Evolutionary conservation across 2,888 invertebrate genomes (phyloP).

Genomic region (Sphaerophoria rueppellii): DNA sequence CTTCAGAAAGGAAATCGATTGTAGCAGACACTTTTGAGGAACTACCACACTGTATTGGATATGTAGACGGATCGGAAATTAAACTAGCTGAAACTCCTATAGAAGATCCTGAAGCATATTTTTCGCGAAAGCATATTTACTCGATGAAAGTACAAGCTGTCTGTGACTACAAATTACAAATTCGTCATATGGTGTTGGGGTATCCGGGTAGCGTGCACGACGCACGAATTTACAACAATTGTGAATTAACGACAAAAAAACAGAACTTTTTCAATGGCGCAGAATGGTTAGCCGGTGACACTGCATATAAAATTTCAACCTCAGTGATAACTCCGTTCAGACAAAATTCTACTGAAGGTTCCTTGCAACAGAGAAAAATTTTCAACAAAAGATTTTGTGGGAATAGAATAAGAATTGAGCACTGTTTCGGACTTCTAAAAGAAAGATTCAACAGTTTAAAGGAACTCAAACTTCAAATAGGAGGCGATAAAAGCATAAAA

Average conservation of each 20-base stretch:
- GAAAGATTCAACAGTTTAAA: background rate
- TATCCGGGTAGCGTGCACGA: too few species aligned
- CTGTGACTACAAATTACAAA: too few species aligned
- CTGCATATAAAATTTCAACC: constrained; percentile 9
- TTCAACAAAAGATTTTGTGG: background rate
- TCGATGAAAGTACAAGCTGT: too few species aligned
- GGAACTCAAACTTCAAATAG: background rate
- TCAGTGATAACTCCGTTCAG: background rate
- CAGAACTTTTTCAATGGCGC: constrained; percentile 32
- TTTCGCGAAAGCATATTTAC: too few species aligned
- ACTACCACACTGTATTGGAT: too few species aligned
- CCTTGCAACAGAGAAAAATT: background rate
- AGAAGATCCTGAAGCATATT: too few species aligned
- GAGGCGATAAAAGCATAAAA: background rate
- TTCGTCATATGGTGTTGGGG: too few species aligned
- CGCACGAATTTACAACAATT: constrained; percentile 50
- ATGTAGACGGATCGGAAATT: too few species aligned
- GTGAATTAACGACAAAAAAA: constrained; percentile 31
- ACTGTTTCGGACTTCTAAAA: background rate
- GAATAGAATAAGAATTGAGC: background rate
- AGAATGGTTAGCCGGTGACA: constrained; percentile 58
- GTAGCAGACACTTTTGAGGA: too few species aligned
- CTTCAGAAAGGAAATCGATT: too few species aligned
- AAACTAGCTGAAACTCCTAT: too few species aligned
- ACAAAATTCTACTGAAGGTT: background rate